Conservation (phyloP, 1,140 invertebrate species). For the Phortica variegata region DNA sequence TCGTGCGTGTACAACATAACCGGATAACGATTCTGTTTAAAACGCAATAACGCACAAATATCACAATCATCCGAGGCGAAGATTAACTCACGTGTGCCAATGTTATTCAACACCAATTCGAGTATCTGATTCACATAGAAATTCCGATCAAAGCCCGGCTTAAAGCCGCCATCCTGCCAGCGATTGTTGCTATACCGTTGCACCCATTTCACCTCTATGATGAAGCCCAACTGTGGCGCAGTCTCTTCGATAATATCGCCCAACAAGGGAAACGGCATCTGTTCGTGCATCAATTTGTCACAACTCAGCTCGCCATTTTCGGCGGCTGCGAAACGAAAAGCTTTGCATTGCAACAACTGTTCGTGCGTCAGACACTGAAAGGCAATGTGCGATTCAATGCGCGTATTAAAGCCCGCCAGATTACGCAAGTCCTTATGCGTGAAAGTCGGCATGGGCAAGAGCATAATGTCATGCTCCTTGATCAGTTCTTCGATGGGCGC, state of each 20-base stretch:
- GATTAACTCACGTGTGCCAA: conserved; percentile 75
- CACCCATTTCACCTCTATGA: conserved; percentile 95
- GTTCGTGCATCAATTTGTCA: conserved; percentile 73
- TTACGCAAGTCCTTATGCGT: conserved; percentile 20
- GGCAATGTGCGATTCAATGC: conserved; percentile 19
- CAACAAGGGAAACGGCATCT: conserved; percentile 88
- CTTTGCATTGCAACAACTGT: conserved; percentile 8
- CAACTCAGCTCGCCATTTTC: conserved; percentile 22
- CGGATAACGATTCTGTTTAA: conserved; percentile 94
- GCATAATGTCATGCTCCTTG: conserved; percentile 11
- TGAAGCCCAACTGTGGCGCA: conserved; percentile 78
- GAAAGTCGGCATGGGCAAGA: conserved; percentile 9
- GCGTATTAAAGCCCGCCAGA: conserved; percentile 19
- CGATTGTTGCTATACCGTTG: conserved; percentile 77
- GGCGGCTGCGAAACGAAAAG: conserved; percentile 7
- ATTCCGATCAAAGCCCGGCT: conserved; percentile 79
- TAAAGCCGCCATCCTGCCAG: conserved; percentile 67
- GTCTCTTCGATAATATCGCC: conserved; percentile 74
- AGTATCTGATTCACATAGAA: conserved; percentile 79
- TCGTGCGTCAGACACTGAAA: conserved; percentile 25
- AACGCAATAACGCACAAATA: conserved; percentile 83
- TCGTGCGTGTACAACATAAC: conserved; percentile 83
- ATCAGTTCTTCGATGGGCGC: conserved; percentile 8
- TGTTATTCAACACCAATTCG: conserved; percentile 73
- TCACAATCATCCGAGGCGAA: conserved; percentile 94